Conservation (phyloP, 2,888 invertebrate species). For the Diachrysia chrysitis region DNA sequence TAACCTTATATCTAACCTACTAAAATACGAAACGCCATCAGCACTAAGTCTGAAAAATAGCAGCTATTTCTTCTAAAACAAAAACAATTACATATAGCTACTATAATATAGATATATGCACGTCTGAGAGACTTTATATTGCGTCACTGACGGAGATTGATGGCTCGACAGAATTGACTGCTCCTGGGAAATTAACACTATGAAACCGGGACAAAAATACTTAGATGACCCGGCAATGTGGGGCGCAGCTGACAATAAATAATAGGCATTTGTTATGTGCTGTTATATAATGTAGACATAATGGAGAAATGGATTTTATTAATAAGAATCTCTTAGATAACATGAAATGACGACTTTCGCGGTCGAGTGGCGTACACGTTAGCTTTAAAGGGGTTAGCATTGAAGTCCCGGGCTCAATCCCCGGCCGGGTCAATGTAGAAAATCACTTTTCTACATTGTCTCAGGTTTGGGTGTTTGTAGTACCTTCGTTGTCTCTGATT, state of each 20-base stretch:
- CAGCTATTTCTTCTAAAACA: not conserved
- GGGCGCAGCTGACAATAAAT: slow-evolving; percentile 28
- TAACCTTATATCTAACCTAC: not conserved
- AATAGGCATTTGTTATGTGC: slow-evolving; percentile 40
- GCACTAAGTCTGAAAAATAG: not conserved
- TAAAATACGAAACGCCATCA: not conserved
- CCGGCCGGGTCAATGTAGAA: no score
- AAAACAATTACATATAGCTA: slow-evolving; percentile 4
- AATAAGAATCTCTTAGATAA: no score
- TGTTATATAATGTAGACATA: slow-evolving; percentile 11
- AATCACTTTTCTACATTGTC: no score
- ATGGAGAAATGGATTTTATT: not conserved
- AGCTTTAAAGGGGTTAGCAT: no score
- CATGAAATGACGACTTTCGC: no score
- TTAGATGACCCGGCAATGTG: slow-evolving; percentile 47
- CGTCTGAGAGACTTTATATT: slow-evolving; percentile 47
- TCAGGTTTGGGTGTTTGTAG: no score
- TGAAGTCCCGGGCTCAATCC: no score
- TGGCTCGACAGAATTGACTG: slow-evolving; percentile 70
- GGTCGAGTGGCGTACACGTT: no score
- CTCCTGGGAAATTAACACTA: slow-evolving; percentile 79
- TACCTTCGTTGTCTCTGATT: no score
- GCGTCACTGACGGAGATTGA: slow-evolving; percentile 73
- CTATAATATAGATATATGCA: slow-evolving; percentile 33
- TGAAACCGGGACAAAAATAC: slow-evolving; percentile 60